Base-by-base conservation (phyloP, 2,113 vertebrate genomes). In the Plecturocebus donacophilus region DNA sequence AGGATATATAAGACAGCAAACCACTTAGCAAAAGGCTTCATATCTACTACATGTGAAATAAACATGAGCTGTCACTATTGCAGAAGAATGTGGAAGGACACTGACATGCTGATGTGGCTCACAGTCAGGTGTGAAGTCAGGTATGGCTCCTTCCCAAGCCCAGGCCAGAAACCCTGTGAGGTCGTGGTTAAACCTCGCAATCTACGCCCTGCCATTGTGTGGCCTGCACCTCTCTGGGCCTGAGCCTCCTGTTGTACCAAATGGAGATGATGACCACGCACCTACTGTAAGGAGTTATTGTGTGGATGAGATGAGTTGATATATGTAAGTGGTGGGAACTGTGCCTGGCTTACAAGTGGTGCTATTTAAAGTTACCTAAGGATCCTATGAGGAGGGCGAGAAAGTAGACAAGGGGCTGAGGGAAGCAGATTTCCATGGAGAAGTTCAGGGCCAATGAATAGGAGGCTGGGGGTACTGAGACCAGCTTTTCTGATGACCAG, bases 1-100 rank as follows among this genome's bases (percentile, higher is more conserved):
- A 91, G 73, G 30, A 61, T 47, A 68, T 89, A 77, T 47, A 90
- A 91, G 38, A 77, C 32, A 87, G 35, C 23, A 80, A 83, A 42
- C 32, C 40, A 32, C 38, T 88, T 38, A 32, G 54, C 23, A 73
- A 38, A 8, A 64, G 3, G 9, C 6, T 52, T 96, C 73, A 9
- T 52, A n/a, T 45, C 64, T 54, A 38, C 52, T 61, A 32, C 49
- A 7, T 42, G 20, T 13, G 77, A 92, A 66, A 13, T 75, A n/a
- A 73, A 68, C 5, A 0, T 4, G 27, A 64, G 20, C 70, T 30
- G 61, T 11, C 79, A 6, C 16, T 61, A 1, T 8, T 70, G 16
- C 58, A 21, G 38, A 47, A 75, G 30, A 45, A 19, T 52, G 25
- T 3, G 7, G 27, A 80, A 89, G n/a, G 61, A 54, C 40, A 20